A percentile compares a stretch with the other conserved stretches of the same genome.
phyloP scores from a whole-genome alignment of 30 jellyfish, hydroid and myxozoan species.

The Mastigias papua region DNA sequence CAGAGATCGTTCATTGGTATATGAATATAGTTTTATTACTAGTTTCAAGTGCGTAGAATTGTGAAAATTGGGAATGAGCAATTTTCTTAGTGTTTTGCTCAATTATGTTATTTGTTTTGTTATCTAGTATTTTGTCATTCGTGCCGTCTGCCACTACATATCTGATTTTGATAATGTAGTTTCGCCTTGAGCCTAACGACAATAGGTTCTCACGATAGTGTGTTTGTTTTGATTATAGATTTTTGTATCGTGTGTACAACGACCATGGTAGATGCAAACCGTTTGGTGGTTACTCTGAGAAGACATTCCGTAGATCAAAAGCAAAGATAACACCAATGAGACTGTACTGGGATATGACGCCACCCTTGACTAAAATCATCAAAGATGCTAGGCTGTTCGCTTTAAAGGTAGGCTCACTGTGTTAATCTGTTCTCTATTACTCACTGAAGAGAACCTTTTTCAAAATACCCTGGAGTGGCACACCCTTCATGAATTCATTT shows the following conservation, averaged over 20 bases:
- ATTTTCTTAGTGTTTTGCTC: no score
- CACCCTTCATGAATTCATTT: no score
- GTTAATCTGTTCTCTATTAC: neutral
- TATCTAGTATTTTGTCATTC: no score
- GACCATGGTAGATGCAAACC: slow-evolving; percentile 96
- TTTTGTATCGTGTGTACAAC: slow-evolving; percentile 88
- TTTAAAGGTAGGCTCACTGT: slow-evolving; percentile 63
- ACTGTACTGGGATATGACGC: slow-evolving; percentile 92
- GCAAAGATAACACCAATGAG: slow-evolving; percentile 93
- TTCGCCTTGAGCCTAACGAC: no score
- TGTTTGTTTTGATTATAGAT: slow-evolving; percentile 31
- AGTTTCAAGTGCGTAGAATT: no score
- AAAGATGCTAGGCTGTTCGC: slow-evolving; percentile 82
- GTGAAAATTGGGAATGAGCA: no score
- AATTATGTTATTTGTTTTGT: no score
- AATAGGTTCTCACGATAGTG: no score
- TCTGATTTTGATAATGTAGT: no score
- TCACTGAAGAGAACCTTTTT: neutral
- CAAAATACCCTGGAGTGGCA: neutral
- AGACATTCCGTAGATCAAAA: slow-evolving; percentile 76
- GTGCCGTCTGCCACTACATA: no score
- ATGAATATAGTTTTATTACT: no score
- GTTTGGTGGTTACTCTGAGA: slow-evolving; percentile 78
- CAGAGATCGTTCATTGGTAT: no score
- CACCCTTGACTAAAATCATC: slow-evolving; percentile 76